Percentiles rank a stretch among this genome's conserved stretches.
phyloP scores from a whole-genome alignment of 2,888 invertebrate genomes.

The Hirtodrosophila cameraria region DNA sequence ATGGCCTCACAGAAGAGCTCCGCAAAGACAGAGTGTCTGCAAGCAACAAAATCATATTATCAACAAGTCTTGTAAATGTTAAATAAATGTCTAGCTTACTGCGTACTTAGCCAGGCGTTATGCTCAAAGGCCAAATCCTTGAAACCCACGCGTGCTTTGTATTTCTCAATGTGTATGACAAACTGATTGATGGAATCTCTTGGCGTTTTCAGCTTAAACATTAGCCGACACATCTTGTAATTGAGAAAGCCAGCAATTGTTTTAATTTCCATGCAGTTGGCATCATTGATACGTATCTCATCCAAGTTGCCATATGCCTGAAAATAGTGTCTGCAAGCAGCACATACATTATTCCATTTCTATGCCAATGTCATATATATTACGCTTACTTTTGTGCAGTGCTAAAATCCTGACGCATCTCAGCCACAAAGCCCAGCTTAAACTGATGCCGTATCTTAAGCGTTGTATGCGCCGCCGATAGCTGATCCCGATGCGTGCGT shows the following conservation, averaged over 20 bases:
- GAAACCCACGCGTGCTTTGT: slow-evolving; percentile 91
- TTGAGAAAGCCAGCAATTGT: slow-evolving; percentile 97
- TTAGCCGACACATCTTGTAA: slow-evolving; percentile 96
- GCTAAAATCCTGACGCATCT: slow-evolving; percentile 94
- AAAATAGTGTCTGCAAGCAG: slow-evolving; percentile 88
- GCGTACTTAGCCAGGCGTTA: slow-evolving; percentile 97
- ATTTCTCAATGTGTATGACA: slow-evolving; percentile 95
- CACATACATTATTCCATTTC: slow-evolving; percentile 23
- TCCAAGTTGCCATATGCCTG: slow-evolving; percentile 95
- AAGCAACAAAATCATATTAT: not conserved
- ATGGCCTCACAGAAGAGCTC: slow-evolving; percentile 98
- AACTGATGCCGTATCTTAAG: slow-evolving; percentile 98
- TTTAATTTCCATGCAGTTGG: slow-evolving; percentile 96
- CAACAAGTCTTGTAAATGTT: not conserved
- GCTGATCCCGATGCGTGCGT: slow-evolving; percentile 94
- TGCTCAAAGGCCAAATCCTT: slow-evolving; percentile 96
- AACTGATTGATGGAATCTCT: slow-evolving; percentile 98
- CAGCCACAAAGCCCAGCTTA: slow-evolving; percentile 97
- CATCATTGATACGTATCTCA: slow-evolving; percentile 94
- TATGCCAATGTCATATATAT: accelerated
- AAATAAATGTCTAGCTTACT: slow-evolving; percentile 86
- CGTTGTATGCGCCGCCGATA: slow-evolving; percentile 95
- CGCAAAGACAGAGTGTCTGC: slow-evolving; percentile 91
- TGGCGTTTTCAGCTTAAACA: slow-evolving; percentile 94
- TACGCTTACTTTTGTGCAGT: slow-evolving; percentile 90